Base-by-base conservation (phyloP, 2,113 vertebrate species). In the Anolis sagrei region DNA sequence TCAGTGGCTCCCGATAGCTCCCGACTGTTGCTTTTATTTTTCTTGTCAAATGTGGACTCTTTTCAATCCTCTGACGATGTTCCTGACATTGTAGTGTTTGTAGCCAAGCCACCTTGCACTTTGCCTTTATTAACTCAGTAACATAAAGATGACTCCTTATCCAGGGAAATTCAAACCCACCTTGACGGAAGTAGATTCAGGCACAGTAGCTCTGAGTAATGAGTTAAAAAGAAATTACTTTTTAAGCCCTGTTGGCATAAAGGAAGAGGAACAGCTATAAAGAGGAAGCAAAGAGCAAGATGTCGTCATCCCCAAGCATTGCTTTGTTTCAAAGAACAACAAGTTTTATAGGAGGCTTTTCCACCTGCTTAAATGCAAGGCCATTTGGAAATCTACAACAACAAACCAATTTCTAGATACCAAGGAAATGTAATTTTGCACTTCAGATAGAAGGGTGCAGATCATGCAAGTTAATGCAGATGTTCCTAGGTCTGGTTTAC, bases 121-220 rank as follows among this genome's bases (percentile, higher is more conserved):
- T 36, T 58, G 68, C 27, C 5, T 27, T 39, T 62, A 19, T 75
- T 74, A 44, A 21, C 10, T 39, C 72, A 62, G 48, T 5, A 18
- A 2, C 27, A 11, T 27, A 34, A 73, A 21, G 78, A 39, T 49
- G 51, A 16, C 34, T 51, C 21, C 44, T 91, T 91, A 90, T 79
- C 82, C 19, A 75, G 73, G 19, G 32, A n/a, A 34, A 5, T 21
- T n/a, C 11, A 16, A 64, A 66, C n/a, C 29, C 21, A 18, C 7
- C 7, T 51, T 49, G 27, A 58, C 51, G 70, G 7, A 72, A 82
- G 49, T 36, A 54, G 49, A 21, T 36, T 74, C 34, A 48, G 19
- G 10, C 21, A 72, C 5, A 66, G 48, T 25, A 49, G 61, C 36
- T 58, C 14, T 19, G 14, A 62, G 58, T n/a, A 8, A 4, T 76